Conservation (phyloP, 2,888 invertebrate genomes). For the Phanerotoma sp. region DNA sequence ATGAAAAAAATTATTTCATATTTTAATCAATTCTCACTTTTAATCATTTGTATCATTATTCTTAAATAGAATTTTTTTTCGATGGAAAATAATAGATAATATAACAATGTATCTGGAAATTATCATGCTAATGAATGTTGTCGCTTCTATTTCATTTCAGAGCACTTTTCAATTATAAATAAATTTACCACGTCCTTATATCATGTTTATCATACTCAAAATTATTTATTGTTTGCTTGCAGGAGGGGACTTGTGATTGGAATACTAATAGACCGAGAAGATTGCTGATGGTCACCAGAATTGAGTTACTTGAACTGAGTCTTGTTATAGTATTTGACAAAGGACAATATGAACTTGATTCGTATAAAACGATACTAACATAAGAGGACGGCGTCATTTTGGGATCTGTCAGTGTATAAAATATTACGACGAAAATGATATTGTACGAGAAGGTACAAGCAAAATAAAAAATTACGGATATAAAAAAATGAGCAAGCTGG, state of each 20-base stretch:
- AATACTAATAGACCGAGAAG: slow-evolving; percentile 19
- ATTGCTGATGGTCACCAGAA: slow-evolving; percentile 20
- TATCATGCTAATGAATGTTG: too few relatives aligned
- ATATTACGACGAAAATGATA: neutral
- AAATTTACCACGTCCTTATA: too few relatives aligned
- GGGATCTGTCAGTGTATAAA: slow-evolving; percentile 27
- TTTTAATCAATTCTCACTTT: too few relatives aligned
- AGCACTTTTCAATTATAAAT: neutral
- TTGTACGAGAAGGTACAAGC: neutral
- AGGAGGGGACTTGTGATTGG: slow-evolving; percentile 10
- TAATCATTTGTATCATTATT: too few relatives aligned
- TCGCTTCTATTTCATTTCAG: too few relatives aligned
- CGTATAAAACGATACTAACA: slow-evolving; percentile 16
- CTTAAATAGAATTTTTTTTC: too few relatives aligned
- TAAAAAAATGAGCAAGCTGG: neutral
- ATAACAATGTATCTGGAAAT: too few relatives aligned
- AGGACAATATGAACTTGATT: slow-evolving; percentile 28
- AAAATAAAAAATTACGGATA: neutral
- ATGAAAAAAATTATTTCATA: too few relatives aligned
- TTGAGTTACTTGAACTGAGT: slow-evolving; percentile 23
- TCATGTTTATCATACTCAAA: neutral
- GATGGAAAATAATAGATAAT: too few relatives aligned
- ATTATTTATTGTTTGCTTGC: slow-evolving; percentile 28
- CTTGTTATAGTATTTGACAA: slow-evolving; percentile 13
- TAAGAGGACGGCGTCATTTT: slow-evolving; percentile 21